Evolutionary conservation across 2,113 vertebrate genomes (phyloP), one percentile per base, ranked within the genome.

Genomic region (Misgurnus mizolepis): DNA sequence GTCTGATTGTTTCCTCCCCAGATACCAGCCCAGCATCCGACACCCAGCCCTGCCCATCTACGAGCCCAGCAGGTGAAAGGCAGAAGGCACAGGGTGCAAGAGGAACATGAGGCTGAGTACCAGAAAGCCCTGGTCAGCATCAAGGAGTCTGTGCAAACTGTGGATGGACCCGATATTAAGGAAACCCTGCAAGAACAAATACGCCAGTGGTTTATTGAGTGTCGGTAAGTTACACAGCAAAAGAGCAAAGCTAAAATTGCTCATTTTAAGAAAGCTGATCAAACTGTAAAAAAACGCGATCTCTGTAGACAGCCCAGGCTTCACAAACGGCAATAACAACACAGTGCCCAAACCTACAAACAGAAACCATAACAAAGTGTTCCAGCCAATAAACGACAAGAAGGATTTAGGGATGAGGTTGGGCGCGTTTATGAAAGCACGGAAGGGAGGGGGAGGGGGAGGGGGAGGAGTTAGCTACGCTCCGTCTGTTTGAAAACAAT

Each of bases 141-240:
- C 85, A 94, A 91, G 86, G 78, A 90, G 0, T 79, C 91, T 18
- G 90, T 96, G 84, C 83, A 8, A 34, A 7, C 78, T 45, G 47
- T 64, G 0, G 95, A 96, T 18, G 93, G 92, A 0, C 39, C 84
- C 0, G 76, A 92, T 83, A 93, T 95, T 77, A 90, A 86, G 84
- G 91, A 94, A 79, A 91, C 79, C 0, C 89, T 96, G 1, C 92
- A 92, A 76, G 90, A 94, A 6, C 91, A 96, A 91, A 95, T 96
- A n/a, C 83, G 93, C 5, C 95, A 91, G 80, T 96, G 95, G 92
- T 94, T 96, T 88, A 88, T 94, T 0, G 95, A 96, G 55, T 94
- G 94, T 90, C 86, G 95, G 95, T 95, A 76, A 92, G 84, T 6
- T 7, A 56, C 4, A 60, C 10, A 71, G 18, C 40, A 12, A n/a